phyloP scores from a whole-genome alignment of 2,797 vertebrate species.

The Clarias pachynema region DNA sequence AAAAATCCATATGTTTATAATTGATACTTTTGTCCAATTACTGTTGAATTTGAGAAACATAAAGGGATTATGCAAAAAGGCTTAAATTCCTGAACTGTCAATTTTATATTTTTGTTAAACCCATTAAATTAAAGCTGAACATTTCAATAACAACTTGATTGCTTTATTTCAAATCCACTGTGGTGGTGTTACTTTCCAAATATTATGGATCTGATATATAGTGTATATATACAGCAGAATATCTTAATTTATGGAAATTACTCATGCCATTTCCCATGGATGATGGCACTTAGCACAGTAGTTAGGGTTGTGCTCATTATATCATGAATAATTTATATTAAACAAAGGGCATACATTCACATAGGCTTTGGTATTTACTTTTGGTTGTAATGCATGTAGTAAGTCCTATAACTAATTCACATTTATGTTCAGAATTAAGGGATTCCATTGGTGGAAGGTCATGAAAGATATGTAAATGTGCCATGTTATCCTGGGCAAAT shows the following conservation, averaged over 20 bases:
- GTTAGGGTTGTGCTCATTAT: background rate
- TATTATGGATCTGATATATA: background rate
- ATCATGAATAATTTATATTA: background rate
- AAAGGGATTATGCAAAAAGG: no score
- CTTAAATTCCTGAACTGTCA: no score
- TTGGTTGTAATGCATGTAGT: background rate
- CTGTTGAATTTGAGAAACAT: no score
- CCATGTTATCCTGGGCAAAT: background rate
- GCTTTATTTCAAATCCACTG: background rate
- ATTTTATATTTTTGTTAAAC: no score
- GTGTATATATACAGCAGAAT: background rate
- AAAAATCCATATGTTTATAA: no score
- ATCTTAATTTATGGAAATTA: background rate
- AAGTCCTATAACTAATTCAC: background rate
- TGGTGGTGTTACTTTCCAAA: background rate
- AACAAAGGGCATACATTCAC: background rate
- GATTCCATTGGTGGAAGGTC: background rate
- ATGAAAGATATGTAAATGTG: background rate
- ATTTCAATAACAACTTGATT: background rate
- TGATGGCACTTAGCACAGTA: background rate
- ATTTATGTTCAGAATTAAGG: background rate
- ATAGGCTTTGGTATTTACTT: background rate
- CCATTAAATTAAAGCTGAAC: no score
- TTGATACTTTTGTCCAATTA: no score
- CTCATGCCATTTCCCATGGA: background rate